phyloP scores from a whole-genome alignment of 1,140 invertebrate genomes.

The Drosophila sp. region DNA sequence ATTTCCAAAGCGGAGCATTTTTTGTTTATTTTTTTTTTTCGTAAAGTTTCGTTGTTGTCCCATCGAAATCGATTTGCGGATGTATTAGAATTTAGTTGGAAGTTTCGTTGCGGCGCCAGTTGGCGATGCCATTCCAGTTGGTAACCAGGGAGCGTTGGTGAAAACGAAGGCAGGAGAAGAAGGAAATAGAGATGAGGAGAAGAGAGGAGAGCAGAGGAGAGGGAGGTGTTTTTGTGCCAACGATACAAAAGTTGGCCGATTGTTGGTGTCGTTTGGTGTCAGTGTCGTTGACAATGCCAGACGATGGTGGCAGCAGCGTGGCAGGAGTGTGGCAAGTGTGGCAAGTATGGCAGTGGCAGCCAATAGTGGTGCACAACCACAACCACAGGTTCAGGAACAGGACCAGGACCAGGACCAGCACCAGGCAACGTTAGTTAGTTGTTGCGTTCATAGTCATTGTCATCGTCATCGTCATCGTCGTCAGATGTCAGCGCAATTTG shows the following conservation, averaged over 20 bases:
- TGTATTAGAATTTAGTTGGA: conserved; percentile 72
- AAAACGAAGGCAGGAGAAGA: neutral
- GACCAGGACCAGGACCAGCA: neutral
- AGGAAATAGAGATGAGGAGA: neutral
- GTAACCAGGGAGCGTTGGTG: neutral
- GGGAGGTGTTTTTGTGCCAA: conserved; percentile 15
- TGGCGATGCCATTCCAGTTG: conserved; percentile 28
- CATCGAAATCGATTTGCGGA: conserved; percentile 66
- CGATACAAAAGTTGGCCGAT: conserved; percentile 56
- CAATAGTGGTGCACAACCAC: neutral
- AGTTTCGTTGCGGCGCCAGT: conserved; percentile 49
- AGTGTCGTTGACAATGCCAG: conserved; percentile 72
- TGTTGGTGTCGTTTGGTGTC: conserved; percentile 49
- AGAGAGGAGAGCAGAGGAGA: neutral
- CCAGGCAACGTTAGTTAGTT: conserved; percentile 43
- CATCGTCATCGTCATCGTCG: conserved; percentile 61
- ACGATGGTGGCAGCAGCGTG: conserved; percentile 4
- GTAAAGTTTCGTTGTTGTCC: conserved; percentile 30
- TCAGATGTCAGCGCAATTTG: conserved; percentile 84
- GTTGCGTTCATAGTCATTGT: conserved; percentile 37
- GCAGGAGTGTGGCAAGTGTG: neutral
- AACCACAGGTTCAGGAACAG: too few species aligned
- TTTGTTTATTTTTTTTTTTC: conserved; percentile 41
- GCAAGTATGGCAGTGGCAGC: neutral
- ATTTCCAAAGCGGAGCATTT: conserved; percentile 62